These are phyloP conservation scores for Enteromius trimaculatus DNA, from an alignment of 2,797 vertebrate genomes.

Conservation along the genomic window DNA sequence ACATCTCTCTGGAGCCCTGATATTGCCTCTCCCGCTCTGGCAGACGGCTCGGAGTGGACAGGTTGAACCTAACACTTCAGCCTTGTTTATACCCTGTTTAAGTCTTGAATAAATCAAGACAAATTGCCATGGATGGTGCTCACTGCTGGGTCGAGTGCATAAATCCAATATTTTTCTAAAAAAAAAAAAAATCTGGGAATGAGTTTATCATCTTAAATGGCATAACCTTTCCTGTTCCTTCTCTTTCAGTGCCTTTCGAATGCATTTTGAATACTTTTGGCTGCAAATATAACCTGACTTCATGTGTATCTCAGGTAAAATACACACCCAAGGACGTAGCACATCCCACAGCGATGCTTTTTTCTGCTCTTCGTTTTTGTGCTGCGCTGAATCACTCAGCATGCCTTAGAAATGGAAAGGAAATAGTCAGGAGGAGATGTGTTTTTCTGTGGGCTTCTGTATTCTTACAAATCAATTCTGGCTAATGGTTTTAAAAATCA, in stretches of 20 bases:
- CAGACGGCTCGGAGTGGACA: constrained; percentile 54
- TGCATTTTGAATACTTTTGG: constrained; percentile 58
- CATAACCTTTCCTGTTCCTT: constrained; percentile 57
- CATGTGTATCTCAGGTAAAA: constrained; percentile 47
- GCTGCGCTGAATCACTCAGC: constrained; percentile 54
- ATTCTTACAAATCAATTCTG: constrained; percentile 67
- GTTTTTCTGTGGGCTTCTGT: constrained; percentile 53
- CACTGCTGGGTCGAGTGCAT: constrained; percentile 59
- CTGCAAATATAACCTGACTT: constrained; percentile 35
- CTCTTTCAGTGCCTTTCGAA: constrained; percentile 52
- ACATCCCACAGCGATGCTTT: constrained; percentile 45
- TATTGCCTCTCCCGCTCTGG: constrained; percentile 57
- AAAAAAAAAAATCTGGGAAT: constrained; percentile 53
- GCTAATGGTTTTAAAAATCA: constrained; percentile 64
- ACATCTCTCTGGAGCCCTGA: constrained; percentile 55
- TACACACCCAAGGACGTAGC: constrained; percentile 41
- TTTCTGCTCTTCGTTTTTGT: constrained; percentile 38
- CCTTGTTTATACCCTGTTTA: constrained; percentile 68
- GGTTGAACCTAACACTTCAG: constrained; percentile 59
- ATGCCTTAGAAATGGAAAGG: constrained; percentile 55
- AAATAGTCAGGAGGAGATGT: constrained; percentile 53
- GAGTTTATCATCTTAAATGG: constrained; percentile 58
- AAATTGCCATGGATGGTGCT: constrained; percentile 63
- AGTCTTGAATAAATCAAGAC: constrained; percentile 67
- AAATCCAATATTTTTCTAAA: constrained; percentile 61